Conservation (phyloP, 2,888 invertebrate genomes). For the Myopa tessellatipennis region DNA sequence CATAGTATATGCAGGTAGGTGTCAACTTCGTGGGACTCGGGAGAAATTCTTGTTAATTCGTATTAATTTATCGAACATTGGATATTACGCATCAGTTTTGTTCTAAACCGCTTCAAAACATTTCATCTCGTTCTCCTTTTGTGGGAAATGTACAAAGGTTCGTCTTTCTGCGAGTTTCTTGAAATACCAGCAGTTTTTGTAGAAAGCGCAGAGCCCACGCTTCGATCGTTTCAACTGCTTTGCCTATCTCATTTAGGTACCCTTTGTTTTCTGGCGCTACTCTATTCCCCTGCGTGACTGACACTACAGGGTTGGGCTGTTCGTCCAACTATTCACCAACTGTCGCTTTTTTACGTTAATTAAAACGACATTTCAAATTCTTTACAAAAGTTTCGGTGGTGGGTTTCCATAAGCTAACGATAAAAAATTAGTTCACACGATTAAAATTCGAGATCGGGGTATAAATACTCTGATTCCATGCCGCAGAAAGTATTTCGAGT, state of each 20-base stretch:
- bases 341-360: neutral
- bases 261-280: too few relatives aligned
- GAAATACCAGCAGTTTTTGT: constrained; percentile 26
- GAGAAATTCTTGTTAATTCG: too few relatives aligned
- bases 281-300: too few relatives aligned
- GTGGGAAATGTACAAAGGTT: too few relatives aligned
- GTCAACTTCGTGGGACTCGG: too few relatives aligned
- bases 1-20: too few relatives aligned
- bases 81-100: too few relatives aligned
- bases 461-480: constrained; percentile 23
- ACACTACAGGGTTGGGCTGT: too few relatives aligned
- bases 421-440: constrained; percentile 22
- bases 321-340: neutral
- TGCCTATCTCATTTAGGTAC: too few relatives aligned
- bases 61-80: too few relatives aligned
- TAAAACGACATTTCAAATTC: neutral
- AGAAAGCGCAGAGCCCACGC: neutral
- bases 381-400: constrained; percentile 23
- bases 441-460: neutral
- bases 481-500: constrained; percentile 2
- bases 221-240: neutral
- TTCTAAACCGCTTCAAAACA: too few relatives aligned
- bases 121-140: too few relatives aligned
- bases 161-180: constrained; percentile 4
- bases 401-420: constrained; percentile 20